Evolutionary conservation across 2,888 invertebrate genomes (phyloP), one percentile per base, ranked within the genome.

Genomic region (Pollenia amentaria): DNA sequence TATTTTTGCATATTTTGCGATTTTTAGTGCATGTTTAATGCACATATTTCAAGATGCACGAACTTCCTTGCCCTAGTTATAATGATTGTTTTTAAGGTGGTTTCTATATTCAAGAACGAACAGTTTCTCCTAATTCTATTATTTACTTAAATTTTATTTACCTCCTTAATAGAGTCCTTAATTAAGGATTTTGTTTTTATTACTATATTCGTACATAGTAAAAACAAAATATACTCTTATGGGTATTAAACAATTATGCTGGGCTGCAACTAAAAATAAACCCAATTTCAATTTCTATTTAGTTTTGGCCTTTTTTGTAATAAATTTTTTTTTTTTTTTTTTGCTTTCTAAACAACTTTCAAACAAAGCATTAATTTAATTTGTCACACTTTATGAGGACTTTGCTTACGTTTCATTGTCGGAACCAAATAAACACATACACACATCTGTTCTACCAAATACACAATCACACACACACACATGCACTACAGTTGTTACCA

Each of bases 301-400:
- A 40, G 67, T 38, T 38, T 73, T 38, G 10, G 16, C 11, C 40
- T 1, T 42, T 42, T 18, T 64, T 29, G 6, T 11, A 7, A 12
- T 38, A 4, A 12, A 1, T 6, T 44, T 42, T 42, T 53, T 48
- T 18, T 40, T 11, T 76, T 79, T 16, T 48, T 21, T 84, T 88
- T 89, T 89, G 81, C 89, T 89, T 87, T 75, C 77, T 53, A 48
- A 55, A 85, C 18, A 72, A 85, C 90, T 90, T 90, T 88, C 89
- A 81, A 86, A 90, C 89, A 87, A 86, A 89, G 89, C 89, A 86
- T 87, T 89, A 89, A 89, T 88, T 88, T 88, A 89, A 89, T 89
- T 89, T 89, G 89, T 88, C 89, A 88, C 87, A 88, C 88, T 88
- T 88, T 88, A 82, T 82, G 81, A 85, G 21, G 16, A 51, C 46